phyloP scores from a whole-genome alignment of 2,888 invertebrate species.

The Priocnemis perturbator region DNA sequence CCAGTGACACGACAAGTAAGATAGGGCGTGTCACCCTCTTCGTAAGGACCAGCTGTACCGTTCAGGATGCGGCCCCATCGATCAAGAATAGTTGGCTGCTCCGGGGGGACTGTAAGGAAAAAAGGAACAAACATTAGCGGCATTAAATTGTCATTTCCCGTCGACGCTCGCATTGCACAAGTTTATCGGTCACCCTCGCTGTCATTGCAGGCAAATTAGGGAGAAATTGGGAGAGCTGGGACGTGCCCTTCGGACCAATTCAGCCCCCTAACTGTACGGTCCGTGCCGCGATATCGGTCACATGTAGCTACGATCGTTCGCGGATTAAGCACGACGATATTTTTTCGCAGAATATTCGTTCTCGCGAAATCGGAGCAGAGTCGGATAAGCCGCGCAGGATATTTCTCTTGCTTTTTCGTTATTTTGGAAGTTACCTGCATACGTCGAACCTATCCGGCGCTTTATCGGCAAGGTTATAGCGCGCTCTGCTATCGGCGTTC shows the following conservation, averaged over 20 bases:
- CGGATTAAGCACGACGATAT: slow-evolving; percentile 54
- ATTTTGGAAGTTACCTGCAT: slow-evolving; percentile 50
- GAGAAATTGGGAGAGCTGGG: slow-evolving; percentile 2
- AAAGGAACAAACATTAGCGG: not conserved
- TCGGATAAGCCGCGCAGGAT: slow-evolving; percentile 53
- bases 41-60: slow-evolving; percentile 88
- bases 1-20: slow-evolving; percentile 92
- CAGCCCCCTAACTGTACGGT: slow-evolving; percentile 2
- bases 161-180: not conserved
- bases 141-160: not conserved
- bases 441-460: slow-evolving; percentile 51
- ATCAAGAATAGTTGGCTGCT: slow-evolving; percentile 90
- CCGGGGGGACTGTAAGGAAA: slow-evolving; percentile 87
- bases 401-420: slow-evolving; percentile 54
- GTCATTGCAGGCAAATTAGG: not conserved
- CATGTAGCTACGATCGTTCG: slow-evolving; percentile 46
- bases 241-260: slow-evolving; percentile 27
- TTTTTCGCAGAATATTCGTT: slow-evolving; percentile 54
- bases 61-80: slow-evolving; percentile 90
- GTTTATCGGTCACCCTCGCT: not conserved
- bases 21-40: slow-evolving; percentile 90
- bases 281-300: slow-evolving; percentile 25
- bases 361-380: slow-evolving; percentile 42
- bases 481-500: slow-evolving; percentile 5
- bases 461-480: slow-evolving; percentile 52